Base-by-base conservation (phyloP, 2,797 vertebrate species). In the Enteromius viviparus region DNA sequence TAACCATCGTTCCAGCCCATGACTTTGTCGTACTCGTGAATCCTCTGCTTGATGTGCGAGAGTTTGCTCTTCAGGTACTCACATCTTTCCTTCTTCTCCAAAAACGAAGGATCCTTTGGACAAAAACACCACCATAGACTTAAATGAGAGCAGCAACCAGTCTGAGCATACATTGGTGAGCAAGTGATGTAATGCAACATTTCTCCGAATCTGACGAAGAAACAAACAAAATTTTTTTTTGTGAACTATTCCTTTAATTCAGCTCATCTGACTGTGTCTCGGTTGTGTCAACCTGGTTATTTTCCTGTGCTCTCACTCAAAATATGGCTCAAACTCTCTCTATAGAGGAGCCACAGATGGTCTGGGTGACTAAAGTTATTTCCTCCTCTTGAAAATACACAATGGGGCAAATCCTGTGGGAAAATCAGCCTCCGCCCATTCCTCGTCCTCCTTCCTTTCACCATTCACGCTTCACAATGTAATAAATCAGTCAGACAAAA, bases 51-150 rank as follows among this genome's bases (percentile, higher is more conserved):
- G 92, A 99, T 99, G 92, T 99, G 97, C 14, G 98, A 96, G 81
- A 99, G 95, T 90, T 99, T 99, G 91, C 92, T 99, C 93, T 98
- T 99, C 80, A 99, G 93, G 86, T 99, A 99, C 80, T 99, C 97
- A 76, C 98, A 99, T 72, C 97, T 95, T 62, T 99, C 97, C 87
- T 97, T 98, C 92, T 99, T 99, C 93, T 99, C 98, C 85, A 97
- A 90, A 93, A 99, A 98, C 0, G 96, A 92, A 8, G 96, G 96
- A 87, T 99, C 97, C 97, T 99, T 84, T 17, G 9, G 3, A 19
- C 21, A 76, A 75, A 10, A 71, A 66, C 68, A 71, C 23, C 23
- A 47, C 1, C 68, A n/a, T 11, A 74, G 29, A 23, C 3, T 32
- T 78, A 42, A 42, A 71, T 40, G 2, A 80, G 49, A 42, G 1